A percentile compares a stretch with the other conserved stretches of the same genome.
Evolutionary conservation across 2,888 invertebrate species (phyloP).

Genomic region (Erynnis tages): DNA sequence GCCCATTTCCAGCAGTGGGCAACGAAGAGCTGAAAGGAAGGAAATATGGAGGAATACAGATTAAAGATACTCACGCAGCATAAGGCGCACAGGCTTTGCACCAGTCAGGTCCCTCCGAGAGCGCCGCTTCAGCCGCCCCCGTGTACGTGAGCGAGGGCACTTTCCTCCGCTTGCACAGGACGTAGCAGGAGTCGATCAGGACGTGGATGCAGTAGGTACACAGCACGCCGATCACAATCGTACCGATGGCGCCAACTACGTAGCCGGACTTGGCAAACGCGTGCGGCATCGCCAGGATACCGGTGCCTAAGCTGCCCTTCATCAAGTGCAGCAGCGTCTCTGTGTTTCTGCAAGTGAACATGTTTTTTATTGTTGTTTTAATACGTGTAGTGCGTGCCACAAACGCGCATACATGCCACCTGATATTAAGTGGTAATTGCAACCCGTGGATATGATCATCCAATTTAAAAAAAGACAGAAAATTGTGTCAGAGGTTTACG

Average conservation of each 20-base stretch:
- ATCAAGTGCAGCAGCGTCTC: conserved; percentile 93
- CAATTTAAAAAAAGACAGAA: too few relatives aligned
- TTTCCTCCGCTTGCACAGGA: conserved; percentile 80
- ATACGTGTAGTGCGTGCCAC: too few relatives aligned
- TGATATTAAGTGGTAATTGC: too few relatives aligned
- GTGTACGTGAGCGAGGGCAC: conserved; percentile 89
- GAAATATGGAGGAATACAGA: too few relatives aligned
- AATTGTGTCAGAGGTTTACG: too few relatives aligned
- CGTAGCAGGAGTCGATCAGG: conserved; percentile 86
- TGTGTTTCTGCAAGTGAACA: conserved; percentile 85
- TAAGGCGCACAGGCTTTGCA: conserved; percentile 84
- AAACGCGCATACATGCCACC: too few relatives aligned
- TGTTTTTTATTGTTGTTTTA: too few relatives aligned
- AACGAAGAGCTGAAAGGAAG: too few relatives aligned
- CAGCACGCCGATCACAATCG: conserved; percentile 91
- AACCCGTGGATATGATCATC: too few relatives aligned
- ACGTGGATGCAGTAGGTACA: conserved; percentile 97
- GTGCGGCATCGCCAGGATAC: conserved; percentile 95
- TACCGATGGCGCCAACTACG: conserved; percentile 89
- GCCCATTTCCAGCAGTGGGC: too few relatives aligned
- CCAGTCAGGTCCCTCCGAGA: conserved; percentile 87
- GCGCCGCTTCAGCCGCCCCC: conserved; percentile 88
- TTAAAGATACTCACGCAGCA: conserved; percentile 82
- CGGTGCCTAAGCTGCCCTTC: conserved; percentile 96
- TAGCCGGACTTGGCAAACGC: conserved; percentile 94